These are phyloP conservation scores for Nymphalis io DNA, from an alignment of 1,140 invertebrate species.

Conservation along the genomic window DNA sequence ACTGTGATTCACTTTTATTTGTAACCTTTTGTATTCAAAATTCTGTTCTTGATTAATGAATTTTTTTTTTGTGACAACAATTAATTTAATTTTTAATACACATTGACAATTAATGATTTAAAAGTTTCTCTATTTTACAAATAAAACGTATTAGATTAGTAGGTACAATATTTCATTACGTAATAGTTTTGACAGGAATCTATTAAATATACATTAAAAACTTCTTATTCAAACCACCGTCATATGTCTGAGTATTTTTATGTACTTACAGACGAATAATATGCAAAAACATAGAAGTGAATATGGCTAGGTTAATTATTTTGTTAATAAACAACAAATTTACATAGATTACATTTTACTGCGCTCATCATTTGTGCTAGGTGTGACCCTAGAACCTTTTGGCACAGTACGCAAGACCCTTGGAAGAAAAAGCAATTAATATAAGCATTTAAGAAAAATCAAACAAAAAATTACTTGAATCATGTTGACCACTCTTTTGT, in stretches of 20 bases:
- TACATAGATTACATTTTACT: too few relatives aligned
- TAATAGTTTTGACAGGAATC: slow-evolving; percentile 10
- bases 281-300: background rate
- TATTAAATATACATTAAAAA: background rate
- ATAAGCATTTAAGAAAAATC: background rate
- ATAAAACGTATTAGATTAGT: slow-evolving; percentile 26
- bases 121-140: slow-evolving; percentile 13
- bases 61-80: slow-evolving; percentile 25
- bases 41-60: too few relatives aligned
- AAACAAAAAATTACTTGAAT: background rate
- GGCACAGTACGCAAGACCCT: slow-evolving; percentile 1
- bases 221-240: slow-evolving; percentile 7
- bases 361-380: too few relatives aligned
- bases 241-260: background rate
- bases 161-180: slow-evolving; percentile 29
- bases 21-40: too few relatives aligned
- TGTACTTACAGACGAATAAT: background rate
- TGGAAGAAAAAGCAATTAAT: background rate
- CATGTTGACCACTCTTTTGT: background rate
- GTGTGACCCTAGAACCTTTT: background rate
- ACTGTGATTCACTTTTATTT: too few relatives aligned
- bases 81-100: slow-evolving; percentile 20
- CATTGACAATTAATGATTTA: slow-evolving; percentile 2
- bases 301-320: background rate
- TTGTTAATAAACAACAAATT: too few relatives aligned